Base-by-base conservation (phyloP, 2,888 invertebrate species). In the Sinodicranocentrus sp. region DNA sequence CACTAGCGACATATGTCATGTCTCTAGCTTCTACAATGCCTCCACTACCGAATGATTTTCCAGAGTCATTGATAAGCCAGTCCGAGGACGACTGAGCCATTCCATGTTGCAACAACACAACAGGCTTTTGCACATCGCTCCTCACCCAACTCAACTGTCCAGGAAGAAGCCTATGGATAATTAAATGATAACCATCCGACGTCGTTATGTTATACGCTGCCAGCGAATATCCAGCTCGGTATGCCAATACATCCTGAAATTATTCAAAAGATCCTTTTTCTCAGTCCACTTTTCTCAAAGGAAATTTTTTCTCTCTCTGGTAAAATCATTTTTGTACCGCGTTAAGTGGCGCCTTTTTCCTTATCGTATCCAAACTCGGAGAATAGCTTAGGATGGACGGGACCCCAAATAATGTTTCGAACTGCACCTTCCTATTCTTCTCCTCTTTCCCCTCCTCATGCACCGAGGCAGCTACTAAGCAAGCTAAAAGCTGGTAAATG, bases 91-190 rank as follows among this genome's bases (percentile, higher is more conserved):
- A 84, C 17, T 84, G 84, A 0, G 76, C 63, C 6, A 84, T 25
- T 2, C 84, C 84, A 77, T 84, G 84, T 65, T 84, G 84, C 10
- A 84, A 21, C 6, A 84, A 54, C 3, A 84, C 79, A 13, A 84
- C 80, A n/a, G 80, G 77, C 17, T 67, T 71, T 13, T 61, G 13
- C 10, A n/a, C 19, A n/a, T 26, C 17, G 19, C 23, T 15, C 26
- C 13, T 28, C 26, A 19, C 19, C 23, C 17, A 26, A 8, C 2
- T 13, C 2, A 5, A 15, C 5, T 15, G 2, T 19, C 15, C 26
- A 1, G 33, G 19, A 3, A 52, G 17, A 1, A 77, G 21, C 1
- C 78, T 44, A 52, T 79, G 78, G 13, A 79, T 52, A 15, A 71
- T 48, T 0, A 79, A 48, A 21, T 71, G 25, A 28, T 79, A 79